phyloP scores from a whole-genome alignment of 2,797 vertebrate genomes.

The Gila robusta region DNA sequence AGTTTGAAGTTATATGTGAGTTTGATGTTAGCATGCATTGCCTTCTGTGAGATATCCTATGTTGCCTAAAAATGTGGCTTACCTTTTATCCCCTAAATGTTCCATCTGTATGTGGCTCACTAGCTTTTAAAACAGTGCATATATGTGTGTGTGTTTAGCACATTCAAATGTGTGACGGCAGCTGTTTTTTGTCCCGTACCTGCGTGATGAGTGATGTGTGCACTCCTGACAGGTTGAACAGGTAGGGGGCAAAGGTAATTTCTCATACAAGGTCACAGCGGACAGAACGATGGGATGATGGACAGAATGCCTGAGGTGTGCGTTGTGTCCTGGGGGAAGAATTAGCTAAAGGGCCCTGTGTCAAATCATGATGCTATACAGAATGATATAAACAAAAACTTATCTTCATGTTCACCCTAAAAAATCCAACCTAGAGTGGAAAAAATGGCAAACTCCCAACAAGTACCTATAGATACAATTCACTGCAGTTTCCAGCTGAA shows the following conservation, averaged over 20 bases:
- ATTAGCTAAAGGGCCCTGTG: slow-evolving; percentile 42
- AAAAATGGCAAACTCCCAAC: background rate
- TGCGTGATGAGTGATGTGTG: slow-evolving; percentile 74
- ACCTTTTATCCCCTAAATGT: background rate
- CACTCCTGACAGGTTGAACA: slow-evolving; percentile 71
- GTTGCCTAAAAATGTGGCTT: background rate
- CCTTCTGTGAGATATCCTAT: background rate
- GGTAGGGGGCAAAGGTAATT: slow-evolving; percentile 66
- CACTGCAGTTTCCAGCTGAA: background rate
- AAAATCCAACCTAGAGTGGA: background rate
- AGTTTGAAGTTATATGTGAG: background rate
- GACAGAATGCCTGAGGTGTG: slow-evolving; percentile 44
- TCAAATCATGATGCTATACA: slow-evolving; percentile 52
- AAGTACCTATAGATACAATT: background rate
- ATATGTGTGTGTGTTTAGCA: background rate
- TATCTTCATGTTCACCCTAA: background rate
- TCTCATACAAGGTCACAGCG: slow-evolving; percentile 42
- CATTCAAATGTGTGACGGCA: slow-evolving; percentile 17
- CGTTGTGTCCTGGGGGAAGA: slow-evolving; percentile 47
- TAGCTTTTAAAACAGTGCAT: background rate
- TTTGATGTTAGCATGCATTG: background rate
- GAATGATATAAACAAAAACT: background rate
- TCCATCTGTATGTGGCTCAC: background rate
- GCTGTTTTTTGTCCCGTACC: slow-evolving; percentile 75
- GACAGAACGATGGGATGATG: slow-evolving; percentile 21